Base-by-base conservation (phyloP, 1,140 invertebrate species). In the Dreissena rostriformis region DNA sequence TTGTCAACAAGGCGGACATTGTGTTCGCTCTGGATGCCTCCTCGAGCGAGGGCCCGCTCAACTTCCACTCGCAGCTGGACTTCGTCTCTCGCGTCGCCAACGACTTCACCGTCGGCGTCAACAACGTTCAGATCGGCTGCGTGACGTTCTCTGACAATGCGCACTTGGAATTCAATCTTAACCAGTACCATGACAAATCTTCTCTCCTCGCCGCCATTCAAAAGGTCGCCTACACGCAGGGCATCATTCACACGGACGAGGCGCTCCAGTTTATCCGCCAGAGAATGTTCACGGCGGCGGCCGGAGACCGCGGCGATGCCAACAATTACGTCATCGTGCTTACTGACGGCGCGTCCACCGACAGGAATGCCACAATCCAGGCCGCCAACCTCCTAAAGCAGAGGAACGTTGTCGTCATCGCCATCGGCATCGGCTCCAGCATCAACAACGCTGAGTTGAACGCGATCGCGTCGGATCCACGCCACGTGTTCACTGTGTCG, bases 11-110 rank as follows among this genome's bases (percentile, higher is more conserved):
- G 14, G 88, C 90, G 14, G 89, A 91, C 53, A 87, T 91, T 0
- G 87, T 91, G 19, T 89, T 91, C 79, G 66, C 88, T 19, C 55
- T 91, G 10, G 89, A 91, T 66, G 82, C 84, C 14, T 90, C 89
- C 4, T 87, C 85, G 51, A 90, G 88, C 76, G 89, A 90, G 24
- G 85, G 88, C 19, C 29, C 79, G 15, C 26, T 72, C 19, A 77
- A 86, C 22, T 90, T 88, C 65, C 49, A 78, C 4, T 82, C 87
- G 67, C 83, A 88, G 72, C 74, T 87, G 15, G 73, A 83, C 11
- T 88, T 90, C 63, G 79, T 89, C 67, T 88, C n/a, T 77, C 86
- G 51, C 75, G 81, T 51, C n/a, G 82, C n/a, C 72, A 87, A n/a
- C 66, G 76, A 52, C 55, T 85, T 87, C 57, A 75, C 82, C 26